A percentile compares a stretch with the other conserved stretches of the same genome.
Conservation (phyloP, 53 echinoderm and acorn worm species). For the Temnopleurus reevesii region DNA sequence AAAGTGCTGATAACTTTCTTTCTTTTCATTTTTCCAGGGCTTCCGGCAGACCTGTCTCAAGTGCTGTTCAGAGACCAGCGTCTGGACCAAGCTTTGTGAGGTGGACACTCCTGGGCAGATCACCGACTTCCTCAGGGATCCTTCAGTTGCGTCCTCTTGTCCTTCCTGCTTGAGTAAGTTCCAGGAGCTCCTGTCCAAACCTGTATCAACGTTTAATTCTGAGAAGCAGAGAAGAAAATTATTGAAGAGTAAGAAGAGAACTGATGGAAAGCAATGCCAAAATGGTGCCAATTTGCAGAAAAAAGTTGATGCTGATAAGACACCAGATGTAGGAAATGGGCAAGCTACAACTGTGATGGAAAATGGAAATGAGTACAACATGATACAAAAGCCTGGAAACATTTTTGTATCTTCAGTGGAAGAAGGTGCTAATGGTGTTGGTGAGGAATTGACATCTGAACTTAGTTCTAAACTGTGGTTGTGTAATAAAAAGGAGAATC, state of each 20-base stretch:
- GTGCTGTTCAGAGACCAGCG: slow-evolving; percentile 73
- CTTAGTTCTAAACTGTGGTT: slow-evolving; percentile 12
- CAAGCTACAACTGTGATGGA: neutral
- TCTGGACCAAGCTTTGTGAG: slow-evolving; percentile 91
- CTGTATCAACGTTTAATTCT: slow-evolving; percentile 52
- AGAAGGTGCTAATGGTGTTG: neutral
- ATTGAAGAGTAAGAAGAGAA: neutral
- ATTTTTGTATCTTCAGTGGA: neutral
- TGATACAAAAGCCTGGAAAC: neutral
- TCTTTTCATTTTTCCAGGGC: slow-evolving; percentile 62
- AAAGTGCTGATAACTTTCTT: neutral
- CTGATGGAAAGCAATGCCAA: neutral
- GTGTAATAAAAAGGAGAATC: slow-evolving; percentile 6
- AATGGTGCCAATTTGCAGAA: neutral
- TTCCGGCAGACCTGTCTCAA: slow-evolving; percentile 76
- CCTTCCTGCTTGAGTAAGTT: neutral
- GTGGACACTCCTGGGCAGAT: slow-evolving; percentile 62
- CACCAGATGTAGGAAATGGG: neutral
- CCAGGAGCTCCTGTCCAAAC: slow-evolving; percentile 52
- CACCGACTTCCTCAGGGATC: slow-evolving; percentile 17
- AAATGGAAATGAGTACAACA: neutral
- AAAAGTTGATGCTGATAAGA: neutral
- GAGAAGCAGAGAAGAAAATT: slow-evolving; percentile 56
- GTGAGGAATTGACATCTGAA: neutral
- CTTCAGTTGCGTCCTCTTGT: neutral